Conservation (phyloP, 92 coral and sea anemone genomes). For the Epizoanthus ramosus region DNA sequence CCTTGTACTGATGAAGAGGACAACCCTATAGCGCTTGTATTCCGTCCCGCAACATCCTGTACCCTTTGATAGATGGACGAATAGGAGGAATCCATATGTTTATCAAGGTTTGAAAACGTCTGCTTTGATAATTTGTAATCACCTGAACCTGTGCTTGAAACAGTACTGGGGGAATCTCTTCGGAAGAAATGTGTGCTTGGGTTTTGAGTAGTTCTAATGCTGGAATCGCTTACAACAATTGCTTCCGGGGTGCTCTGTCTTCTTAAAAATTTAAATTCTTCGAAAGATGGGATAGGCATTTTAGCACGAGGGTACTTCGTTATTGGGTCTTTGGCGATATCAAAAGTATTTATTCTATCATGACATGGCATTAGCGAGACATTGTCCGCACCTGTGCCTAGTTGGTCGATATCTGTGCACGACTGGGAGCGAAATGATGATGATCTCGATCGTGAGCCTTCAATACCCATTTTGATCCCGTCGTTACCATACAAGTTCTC, state of each 20-base stretch:
- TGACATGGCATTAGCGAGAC: not conserved
- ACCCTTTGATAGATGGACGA: conserved; percentile 16
- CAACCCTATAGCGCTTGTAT: not conserved
- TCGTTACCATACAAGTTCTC: not conserved
- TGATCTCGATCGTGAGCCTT: conserved; percentile 6
- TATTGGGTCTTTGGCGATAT: conserved; percentile 28
- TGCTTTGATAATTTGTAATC: not conserved
- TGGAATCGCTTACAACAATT: not conserved
- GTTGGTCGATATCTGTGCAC: conserved; percentile 15
- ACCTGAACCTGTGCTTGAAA: not conserved
- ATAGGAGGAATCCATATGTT: not conserved
- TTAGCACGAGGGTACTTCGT: conserved; percentile 70
- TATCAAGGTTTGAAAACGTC: not conserved
- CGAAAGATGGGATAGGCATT: conserved; percentile 85
- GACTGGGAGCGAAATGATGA: conserved; percentile 27
- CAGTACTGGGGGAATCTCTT: not conserved
- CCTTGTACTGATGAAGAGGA: not conserved
- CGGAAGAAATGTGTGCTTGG: not conserved
- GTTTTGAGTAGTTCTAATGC: not conserved
- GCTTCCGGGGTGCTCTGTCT: conserved; percentile 23
- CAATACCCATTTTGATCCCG: not conserved
- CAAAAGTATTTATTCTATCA: conserved; percentile 43
- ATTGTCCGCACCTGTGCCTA: conserved; percentile 17
- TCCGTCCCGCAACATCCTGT: conserved; percentile 10
- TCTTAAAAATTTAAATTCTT: conserved; percentile 78